Evolutionary conservation across 2,113 vertebrate genomes (phyloP).

Genomic region (Dicrurus megarhynchus): DNA sequence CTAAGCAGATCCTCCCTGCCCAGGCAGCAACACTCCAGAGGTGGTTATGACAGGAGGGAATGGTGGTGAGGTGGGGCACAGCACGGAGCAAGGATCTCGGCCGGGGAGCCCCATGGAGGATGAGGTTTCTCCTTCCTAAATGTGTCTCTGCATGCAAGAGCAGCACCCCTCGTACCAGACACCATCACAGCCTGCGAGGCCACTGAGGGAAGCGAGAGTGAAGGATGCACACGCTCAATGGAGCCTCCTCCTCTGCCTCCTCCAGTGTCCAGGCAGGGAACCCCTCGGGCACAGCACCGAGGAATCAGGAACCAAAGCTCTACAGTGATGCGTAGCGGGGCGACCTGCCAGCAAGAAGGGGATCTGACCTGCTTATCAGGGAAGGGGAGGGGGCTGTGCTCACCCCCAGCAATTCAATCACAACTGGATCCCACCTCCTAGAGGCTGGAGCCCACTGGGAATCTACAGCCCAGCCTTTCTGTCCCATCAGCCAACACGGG

Average conservation of each 20-base stretch:
- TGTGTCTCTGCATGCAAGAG: not conserved
- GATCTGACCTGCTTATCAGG: not conserved
- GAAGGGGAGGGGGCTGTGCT: not conserved
- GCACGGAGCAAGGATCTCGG: accelerated
- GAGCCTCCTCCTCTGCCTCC: not conserved
- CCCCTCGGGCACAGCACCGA: not conserved
- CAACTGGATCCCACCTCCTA: slow-evolving; percentile 19
- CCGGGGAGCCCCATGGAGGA: not conserved
- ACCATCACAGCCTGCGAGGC: not conserved
- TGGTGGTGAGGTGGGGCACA: not conserved
- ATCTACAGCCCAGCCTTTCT: slow-evolving; percentile 5
- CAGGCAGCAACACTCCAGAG: not conserved
- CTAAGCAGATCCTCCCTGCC: not conserved
- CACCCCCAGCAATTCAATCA: not conserved
- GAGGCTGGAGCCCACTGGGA: not conserved
- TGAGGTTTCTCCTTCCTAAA: not conserved
- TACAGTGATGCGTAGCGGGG: not conserved
- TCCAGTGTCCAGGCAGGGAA: not conserved
- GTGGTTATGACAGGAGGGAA: not conserved
- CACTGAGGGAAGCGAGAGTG: not conserved
- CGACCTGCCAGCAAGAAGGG: not conserved
- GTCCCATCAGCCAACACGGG: slow-evolving; percentile 3
- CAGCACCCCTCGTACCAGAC: slow-evolving; percentile 29
- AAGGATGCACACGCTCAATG: not conserved
- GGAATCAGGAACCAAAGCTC: not conserved